phyloP scores from a whole-genome alignment of 1,140 invertebrate species.

The Yoshiicerus persimilis region DNA sequence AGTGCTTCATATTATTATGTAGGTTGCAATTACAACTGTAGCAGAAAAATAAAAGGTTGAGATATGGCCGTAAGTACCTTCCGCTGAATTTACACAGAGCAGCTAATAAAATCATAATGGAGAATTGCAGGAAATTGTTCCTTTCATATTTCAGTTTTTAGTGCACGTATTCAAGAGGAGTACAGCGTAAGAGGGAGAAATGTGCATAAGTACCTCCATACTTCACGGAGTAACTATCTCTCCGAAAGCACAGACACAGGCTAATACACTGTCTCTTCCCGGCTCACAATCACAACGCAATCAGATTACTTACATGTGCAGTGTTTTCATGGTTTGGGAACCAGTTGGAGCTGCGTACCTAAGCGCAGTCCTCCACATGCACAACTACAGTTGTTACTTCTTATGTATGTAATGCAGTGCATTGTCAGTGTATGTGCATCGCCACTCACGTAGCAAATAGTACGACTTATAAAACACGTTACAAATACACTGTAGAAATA shows the following conservation, averaged over 20 bases:
- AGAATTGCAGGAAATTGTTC: neutral
- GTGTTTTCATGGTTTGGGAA: too few relatives aligned
- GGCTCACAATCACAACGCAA: neutral
- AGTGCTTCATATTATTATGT: neutral
- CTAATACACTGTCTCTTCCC: neutral
- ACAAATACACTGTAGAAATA: neutral
- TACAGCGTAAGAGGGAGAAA: neutral
- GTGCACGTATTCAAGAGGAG: neutral
- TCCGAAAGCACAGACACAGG: too few relatives aligned
- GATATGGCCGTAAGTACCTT: neutral
- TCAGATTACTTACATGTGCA: neutral
- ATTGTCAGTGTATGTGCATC: neutral
- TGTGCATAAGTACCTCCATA: neutral
- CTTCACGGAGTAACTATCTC: neutral
- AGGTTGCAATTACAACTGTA: neutral
- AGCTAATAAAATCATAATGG: conserved; percentile 14
- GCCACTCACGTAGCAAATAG: neutral
- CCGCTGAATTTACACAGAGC: neutral
- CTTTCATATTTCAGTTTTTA: conserved; percentile 14
- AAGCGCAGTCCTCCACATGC: neutral
- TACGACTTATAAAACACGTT: too few relatives aligned
- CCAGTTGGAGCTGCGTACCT: too few relatives aligned
- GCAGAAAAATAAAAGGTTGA: neutral
- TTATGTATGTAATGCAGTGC: neutral
- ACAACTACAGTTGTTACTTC: neutral